Base-by-base conservation (phyloP, 2,113 vertebrate species). In the Sprattus sprattus region DNA sequence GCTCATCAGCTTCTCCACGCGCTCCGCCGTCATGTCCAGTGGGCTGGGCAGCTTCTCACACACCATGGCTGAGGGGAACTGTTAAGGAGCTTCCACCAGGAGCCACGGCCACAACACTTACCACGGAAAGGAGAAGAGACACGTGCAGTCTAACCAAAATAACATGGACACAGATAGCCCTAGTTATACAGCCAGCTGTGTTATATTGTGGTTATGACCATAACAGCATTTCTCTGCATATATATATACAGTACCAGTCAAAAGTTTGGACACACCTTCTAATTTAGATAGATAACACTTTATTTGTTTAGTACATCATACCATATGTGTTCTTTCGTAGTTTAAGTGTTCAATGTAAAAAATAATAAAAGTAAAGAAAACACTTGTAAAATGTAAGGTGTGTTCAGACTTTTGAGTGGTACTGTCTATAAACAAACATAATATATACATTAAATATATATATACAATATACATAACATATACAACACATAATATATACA, bases 1-100 rank as follows among this genome's bases (percentile, higher is more conserved):
- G 60, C 96, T 97, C 95, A 99, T 94, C 85, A 99, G 93, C 54
- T 92, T 98, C 91, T 99, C 98, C 88, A 98, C 97, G 75, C 97
- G 94, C 92, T 99, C 98, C 0, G 93, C 92, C 0, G 93, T 18
- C 22, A 99, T 96, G 57, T 98, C 97, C 75, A 97, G 91, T 0
- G 98, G 98, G 87, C 98, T 97, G 4, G 98, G 97, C 52, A 99
- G 95, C 84, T 97, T 99, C 88, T 94, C 95, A 88, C 98, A 99
- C 83, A 97, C 98, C 98, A 99, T 98, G 0, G 95, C 98, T 99
- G 89, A 94, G 93, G 89, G 18, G 50, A 20, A 71, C 81, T 83
- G 84, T 87, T 80, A 81, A 78, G 4, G 71, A 44, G 28, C 25
- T 1, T 28, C 25, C 86, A 71, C 46, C 2, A 4, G 6, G 0